Base-by-base conservation (phyloP, 2,113 vertebrate species). In the Tychaedon coryphoeus region DNA sequence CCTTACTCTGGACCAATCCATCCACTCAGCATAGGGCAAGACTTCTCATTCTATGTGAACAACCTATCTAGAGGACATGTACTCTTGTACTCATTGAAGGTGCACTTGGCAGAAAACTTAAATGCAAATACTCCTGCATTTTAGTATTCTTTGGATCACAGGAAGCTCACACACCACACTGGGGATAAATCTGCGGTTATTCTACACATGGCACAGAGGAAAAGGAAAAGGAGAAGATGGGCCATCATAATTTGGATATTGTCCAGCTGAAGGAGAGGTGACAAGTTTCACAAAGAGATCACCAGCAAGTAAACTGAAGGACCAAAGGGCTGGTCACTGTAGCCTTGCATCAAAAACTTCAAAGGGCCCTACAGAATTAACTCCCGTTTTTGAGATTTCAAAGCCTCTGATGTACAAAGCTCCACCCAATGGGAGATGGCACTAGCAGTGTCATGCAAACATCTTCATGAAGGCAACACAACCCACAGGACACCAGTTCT, bases 401-500 rank as follows among this genome's bases (percentile, higher is more conserved):
- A 67, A 65, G 14, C 14, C 33, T n/a, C 6, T 31, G 19, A 40
- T 20, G 8, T 15, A 69, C 33, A 64, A 72, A 83, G 29, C 50
- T 58, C 10, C 34, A 71, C 34, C 3, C 38, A 36, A 6, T 0
- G 3, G 17, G 9, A 33, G 19, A 54, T 1, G 19, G 25, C 6
- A 57, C 4, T 1, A 28, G 34, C 38, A 73, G 18, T 5, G 5
- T 34, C 42, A 67, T 4, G 11, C 53, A 51, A 78, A 42, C 8
- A 57, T 31, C 43, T 36, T 8, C 7, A 74, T 3, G 22, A 70
- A 85, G 25, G 47, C 31, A 74, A 50, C 16, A 47, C 9, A 75
- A 18, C 19, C 29, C 1, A 5, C 42, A 36, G 54, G 70, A 74
- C 14, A 54, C 4, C 34, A 54, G 42, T 45, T 60, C 53, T 74